Evolutionary conservation across 2,888 invertebrate species (phyloP).

Genomic region (Dryobota labecula): DNA sequence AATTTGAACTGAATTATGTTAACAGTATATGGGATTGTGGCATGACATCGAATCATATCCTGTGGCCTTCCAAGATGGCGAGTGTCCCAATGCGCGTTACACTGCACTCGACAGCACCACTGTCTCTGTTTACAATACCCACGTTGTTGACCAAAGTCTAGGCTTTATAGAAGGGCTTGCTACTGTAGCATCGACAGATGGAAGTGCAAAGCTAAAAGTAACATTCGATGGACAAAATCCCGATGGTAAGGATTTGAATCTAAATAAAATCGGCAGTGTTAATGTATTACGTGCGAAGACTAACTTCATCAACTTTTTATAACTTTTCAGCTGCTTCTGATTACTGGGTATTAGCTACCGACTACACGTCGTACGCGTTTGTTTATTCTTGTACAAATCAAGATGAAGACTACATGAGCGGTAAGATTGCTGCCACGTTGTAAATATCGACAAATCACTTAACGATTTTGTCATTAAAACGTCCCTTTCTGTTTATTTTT

Average conservation of each 20-base stretch:
- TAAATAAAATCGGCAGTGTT: neutral
- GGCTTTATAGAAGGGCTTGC: slow-evolving; percentile 71
- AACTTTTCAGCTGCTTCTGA: slow-evolving; percentile 60
- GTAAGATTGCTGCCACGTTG: slow-evolving; percentile 39
- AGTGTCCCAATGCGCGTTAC: slow-evolving; percentile 75
- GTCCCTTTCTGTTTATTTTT: slow-evolving; percentile 10
- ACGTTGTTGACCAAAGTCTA: slow-evolving; percentile 71
- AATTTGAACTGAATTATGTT: neutral
- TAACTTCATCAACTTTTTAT: neutral
- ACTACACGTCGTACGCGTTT: slow-evolving; percentile 91
- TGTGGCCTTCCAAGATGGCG: slow-evolving; percentile 71
- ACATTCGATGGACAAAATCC: slow-evolving; percentile 88
- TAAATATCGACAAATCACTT: neutral
- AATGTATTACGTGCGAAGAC: neutral
- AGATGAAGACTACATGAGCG: slow-evolving; percentile 64
- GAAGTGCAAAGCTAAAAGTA: slow-evolving; percentile 91
- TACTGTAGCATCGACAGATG: slow-evolving; percentile 82
- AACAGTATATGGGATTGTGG: slow-evolving; percentile 75
- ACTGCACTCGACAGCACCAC: slow-evolving; percentile 48
- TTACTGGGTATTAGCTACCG: slow-evolving; percentile 85
- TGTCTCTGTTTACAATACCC: slow-evolving; percentile 67
- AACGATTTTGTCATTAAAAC: neutral
- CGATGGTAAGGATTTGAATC: slow-evolving; percentile 26
- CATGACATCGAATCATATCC: slow-evolving; percentile 76
- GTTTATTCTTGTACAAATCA: slow-evolving; percentile 91